Conservation (phyloP, 1,140 invertebrate species). For the Zophobas morio region DNA sequence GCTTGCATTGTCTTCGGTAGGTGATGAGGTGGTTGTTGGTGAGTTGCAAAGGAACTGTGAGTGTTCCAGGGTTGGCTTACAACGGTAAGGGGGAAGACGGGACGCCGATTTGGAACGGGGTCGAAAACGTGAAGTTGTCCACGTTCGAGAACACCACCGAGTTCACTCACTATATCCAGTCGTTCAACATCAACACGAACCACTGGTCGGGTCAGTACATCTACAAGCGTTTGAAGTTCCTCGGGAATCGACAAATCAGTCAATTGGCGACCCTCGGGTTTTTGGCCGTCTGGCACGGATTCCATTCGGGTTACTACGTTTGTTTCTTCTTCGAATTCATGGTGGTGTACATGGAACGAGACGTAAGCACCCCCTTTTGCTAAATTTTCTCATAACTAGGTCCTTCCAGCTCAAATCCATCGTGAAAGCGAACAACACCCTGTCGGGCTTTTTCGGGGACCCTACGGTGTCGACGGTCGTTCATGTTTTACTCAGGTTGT, state of each 20-base stretch:
- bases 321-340: constrained; percentile 94
- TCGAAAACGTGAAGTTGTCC: constrained; percentile 85
- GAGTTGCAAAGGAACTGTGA: not conserved
- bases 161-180: constrained; percentile 87
- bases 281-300: constrained; percentile 94
- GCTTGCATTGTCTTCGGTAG: constrained; percentile 76
- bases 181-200: constrained; percentile 96
- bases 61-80: constrained; percentile 80
- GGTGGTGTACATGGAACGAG: constrained; percentile 89
- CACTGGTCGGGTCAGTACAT: constrained; percentile 92
- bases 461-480: constrained; percentile 64
- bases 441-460: constrained; percentile 69
- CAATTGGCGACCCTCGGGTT: constrained; percentile 87
- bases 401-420: constrained; percentile 71
- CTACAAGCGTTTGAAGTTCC: constrained; percentile 92
- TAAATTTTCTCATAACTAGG: constrained; percentile 13
- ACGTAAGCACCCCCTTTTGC: constrained; percentile 73
- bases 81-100: constrained; percentile 79
- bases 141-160: constrained; percentile 84
- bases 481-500: constrained; percentile 79
- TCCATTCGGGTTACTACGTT: constrained; percentile 92
- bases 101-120: constrained; percentile 84
- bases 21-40: not conserved
- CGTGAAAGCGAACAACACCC: constrained; percentile 69
- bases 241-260: constrained; percentile 88